Percentiles rank a stretch among this genome's conserved stretches.
phyloP scores from a whole-genome alignment of 2,113 vertebrate species.

The Zonotrichia leucophrys region DNA sequence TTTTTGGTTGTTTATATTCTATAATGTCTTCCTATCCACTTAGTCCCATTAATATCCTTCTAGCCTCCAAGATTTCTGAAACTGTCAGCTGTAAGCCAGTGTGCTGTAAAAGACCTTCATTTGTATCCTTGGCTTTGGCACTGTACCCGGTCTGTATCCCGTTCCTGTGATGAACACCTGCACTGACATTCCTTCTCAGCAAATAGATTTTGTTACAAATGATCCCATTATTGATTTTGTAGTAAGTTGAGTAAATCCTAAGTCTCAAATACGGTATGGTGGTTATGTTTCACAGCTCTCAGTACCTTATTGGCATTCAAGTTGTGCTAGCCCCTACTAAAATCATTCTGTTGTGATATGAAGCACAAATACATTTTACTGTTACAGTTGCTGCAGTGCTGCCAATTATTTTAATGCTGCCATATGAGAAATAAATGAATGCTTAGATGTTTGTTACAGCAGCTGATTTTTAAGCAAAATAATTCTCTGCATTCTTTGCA shows the following conservation, averaged over 20 bases:
- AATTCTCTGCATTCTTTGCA: constrained; percentile 11
- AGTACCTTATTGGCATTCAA: constrained; percentile 18
- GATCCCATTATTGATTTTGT: constrained; percentile 54
- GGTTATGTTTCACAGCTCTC: constrained; percentile 44
- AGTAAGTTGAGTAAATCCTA: constrained; percentile 48
- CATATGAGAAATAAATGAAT: constrained; percentile 11
- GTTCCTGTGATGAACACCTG: neutral
- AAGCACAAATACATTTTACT: constrained; percentile 42
- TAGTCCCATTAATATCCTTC: neutral
- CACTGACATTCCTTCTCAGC: constrained; percentile 35
- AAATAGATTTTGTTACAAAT: constrained; percentile 45
- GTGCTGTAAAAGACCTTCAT: constrained; percentile 22
- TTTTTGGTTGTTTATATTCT: neutral
- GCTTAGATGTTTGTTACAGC: constrained; percentile 1
- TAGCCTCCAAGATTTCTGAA: neutral
- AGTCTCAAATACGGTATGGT: neutral
- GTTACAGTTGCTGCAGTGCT: neutral
- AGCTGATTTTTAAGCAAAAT: constrained; percentile 34
- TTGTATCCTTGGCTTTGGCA: constrained; percentile 16
- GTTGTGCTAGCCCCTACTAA: constrained; percentile 11
- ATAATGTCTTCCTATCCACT: neutral
- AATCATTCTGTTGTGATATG: constrained; percentile 14
- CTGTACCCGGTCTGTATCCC: neutral
- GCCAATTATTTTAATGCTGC: constrained; percentile 48
- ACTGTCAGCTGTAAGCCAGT: neutral